Evolutionary conservation across 2,888 invertebrate species (phyloP).

Genomic region (Chrysotoxum bicinctum): DNA sequence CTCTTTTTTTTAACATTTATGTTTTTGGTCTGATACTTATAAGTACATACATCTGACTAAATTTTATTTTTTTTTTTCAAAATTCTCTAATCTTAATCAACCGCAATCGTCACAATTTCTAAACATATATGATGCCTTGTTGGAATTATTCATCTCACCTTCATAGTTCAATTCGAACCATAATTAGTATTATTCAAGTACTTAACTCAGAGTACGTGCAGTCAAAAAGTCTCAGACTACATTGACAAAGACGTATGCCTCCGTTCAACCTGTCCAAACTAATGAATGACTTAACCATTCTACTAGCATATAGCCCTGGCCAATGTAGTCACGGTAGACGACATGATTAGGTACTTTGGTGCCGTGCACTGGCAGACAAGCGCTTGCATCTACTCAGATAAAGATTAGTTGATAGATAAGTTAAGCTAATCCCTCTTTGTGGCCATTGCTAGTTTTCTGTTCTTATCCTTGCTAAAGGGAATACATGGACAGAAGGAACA

Average conservation of each 20-base stretch:
- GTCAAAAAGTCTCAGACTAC: neutral
- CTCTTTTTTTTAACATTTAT: too few relatives aligned
- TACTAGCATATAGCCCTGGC: constrained; percentile 38
- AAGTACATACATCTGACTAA: too few relatives aligned
- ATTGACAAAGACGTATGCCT: constrained; percentile 57
- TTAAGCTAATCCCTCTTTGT: constrained; percentile 57
- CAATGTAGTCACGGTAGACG: constrained; percentile 55
- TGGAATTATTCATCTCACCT: constrained; percentile 11
- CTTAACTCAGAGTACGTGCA: neutral
- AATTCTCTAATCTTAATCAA: neutral
- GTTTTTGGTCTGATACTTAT: too few relatives aligned
- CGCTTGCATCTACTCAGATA: constrained; percentile 42
- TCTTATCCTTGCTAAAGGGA: constrained; percentile 23
- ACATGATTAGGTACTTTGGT: constrained; percentile 61
- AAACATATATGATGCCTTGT: neutral
- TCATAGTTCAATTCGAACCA: constrained; percentile 16
- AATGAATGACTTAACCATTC: constrained; percentile 54
- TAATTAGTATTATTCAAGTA: constrained; percentile 42
- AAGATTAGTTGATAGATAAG: constrained; percentile 61
- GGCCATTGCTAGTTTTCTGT: constrained; percentile 14
- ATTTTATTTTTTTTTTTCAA: too few relatives aligned
- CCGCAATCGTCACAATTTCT: neutral
- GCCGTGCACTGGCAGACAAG: constrained; percentile 30
- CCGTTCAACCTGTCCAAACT: constrained; percentile 45
- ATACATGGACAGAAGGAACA: neutral